Conservation (phyloP, 2,113 vertebrate genomes). For the Atherinomorus stipes region DNA sequence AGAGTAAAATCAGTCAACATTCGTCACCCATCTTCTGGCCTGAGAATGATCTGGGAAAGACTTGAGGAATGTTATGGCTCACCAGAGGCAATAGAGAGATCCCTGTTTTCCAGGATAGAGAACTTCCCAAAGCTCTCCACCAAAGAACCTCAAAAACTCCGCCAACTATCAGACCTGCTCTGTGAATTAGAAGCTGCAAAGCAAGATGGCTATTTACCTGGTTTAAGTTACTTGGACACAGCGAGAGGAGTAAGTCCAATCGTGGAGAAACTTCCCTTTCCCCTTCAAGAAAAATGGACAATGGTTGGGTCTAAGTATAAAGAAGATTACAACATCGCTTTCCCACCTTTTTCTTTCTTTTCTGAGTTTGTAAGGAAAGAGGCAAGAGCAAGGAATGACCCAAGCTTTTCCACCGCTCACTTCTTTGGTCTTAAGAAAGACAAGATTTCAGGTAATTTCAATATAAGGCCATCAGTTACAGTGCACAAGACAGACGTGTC, state of each 20-base stretch:
- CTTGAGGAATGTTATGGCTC: neutral
- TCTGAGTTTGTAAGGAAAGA: no score
- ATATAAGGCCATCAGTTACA: no score
- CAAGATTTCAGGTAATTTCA: no score
- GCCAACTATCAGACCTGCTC: neutral
- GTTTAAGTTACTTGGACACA: neutral
- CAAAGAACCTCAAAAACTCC: neutral
- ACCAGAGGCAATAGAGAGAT: neutral
- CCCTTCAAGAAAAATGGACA: neutral
- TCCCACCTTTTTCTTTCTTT: constrained; percentile 2
- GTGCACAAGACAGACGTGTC: no score
- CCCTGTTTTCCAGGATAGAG: neutral
- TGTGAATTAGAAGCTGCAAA: neutral
- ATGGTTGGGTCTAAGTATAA: neutral
- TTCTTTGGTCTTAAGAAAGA: no score
- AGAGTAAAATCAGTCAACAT: neutral
- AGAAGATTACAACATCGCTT: neutral
- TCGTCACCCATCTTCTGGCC: neutral
- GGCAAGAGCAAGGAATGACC: no score
- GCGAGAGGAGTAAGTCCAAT: neutral
- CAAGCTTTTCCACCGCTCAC: no score
- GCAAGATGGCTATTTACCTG: neutral
- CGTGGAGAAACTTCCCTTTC: no score
- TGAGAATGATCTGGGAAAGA: neutral
- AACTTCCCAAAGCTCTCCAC: neutral